phyloP scores from a whole-genome alignment of 2,797 vertebrate species.

The Harpagifer antarcticus region DNA sequence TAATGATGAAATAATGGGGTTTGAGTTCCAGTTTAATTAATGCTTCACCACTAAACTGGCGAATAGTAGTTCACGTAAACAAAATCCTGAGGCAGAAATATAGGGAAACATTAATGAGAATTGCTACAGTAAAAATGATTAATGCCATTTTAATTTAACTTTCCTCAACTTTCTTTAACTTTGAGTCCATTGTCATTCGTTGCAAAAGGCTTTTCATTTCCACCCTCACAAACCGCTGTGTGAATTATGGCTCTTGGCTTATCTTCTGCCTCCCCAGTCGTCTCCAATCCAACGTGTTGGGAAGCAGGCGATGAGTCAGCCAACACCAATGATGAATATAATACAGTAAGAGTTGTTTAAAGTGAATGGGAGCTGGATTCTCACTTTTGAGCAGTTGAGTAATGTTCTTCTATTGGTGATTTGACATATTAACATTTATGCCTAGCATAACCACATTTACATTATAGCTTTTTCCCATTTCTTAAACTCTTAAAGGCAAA shows the following conservation, averaged over 20 bases:
- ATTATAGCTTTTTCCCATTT: constrained; percentile 4
- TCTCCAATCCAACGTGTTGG: constrained; percentile 28
- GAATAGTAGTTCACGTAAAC: constrained; percentile 54
- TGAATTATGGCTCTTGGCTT: constrained; percentile 77
- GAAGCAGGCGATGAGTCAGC: constrained; percentile 48
- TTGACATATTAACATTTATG: constrained; percentile 22
- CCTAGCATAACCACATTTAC: background rate
- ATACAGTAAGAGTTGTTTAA: constrained; percentile 19
- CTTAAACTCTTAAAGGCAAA: background rate
- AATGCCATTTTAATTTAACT: constrained; percentile 53
- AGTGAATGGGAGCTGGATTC: constrained; percentile 41
- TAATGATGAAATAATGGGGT: constrained; percentile 62
- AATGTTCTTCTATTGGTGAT: background rate
- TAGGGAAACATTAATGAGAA: constrained; percentile 16
- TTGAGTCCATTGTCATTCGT: constrained; percentile 63
- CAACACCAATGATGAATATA: constrained; percentile 32
- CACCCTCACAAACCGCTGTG: constrained; percentile 54
- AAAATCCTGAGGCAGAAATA: constrained; percentile 42
- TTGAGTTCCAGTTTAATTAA: constrained; percentile 38
- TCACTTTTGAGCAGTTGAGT: constrained; percentile 27
- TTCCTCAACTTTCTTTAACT: constrained; percentile 41
- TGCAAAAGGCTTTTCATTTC: constrained; percentile 68
- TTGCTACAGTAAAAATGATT: constrained; percentile 21
- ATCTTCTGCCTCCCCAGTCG: constrained; percentile 62
- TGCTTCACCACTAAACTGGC: constrained; percentile 40